Base-by-base conservation (phyloP, 1,140 invertebrate genomes). In the Drosophila dunni region DNA sequence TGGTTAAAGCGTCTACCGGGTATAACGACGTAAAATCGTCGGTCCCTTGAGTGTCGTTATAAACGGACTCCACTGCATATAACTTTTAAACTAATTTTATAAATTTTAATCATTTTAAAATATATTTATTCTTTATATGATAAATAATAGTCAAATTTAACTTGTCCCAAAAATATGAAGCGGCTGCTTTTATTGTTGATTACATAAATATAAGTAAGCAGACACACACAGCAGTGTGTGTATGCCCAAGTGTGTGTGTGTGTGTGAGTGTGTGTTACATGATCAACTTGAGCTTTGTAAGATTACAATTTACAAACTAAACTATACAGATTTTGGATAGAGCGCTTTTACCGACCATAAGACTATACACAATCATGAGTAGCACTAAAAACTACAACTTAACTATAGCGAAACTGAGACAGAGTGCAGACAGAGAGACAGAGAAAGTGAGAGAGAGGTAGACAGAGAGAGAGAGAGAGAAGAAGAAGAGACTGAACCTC, bases 151-250 rank as follows among this genome's bases (percentile, higher is more conserved):
- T 6, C n/a, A 10, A 3, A 0, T 1, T 66, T 15, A n/a, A 63
- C 51, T 45, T 77, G 64, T 88, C 83, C 83, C 83, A 86, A 86
- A 38, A 81, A 75, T 79, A 48, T 86, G 65, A 89, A 88, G 83
- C 76, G 67, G 51, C 6, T 78, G 1, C 24, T 82, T 86, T 85
- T 86, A 86, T 86, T 86, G 70, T 57, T 57, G 64, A 71, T 85
- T 82, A 74, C 69, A 78, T 74, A 81, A 62, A 80, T 71, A 54
- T 9, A 38, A 54, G 51, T 54, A 54, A 54, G 51, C 61, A 54
- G 46, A 73, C 54, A 74, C 44, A 73, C 53, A 73, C 38, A 40
- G 3, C 3, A 29, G 38, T n/a, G 38, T 40, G 70, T 58, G 42
- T 67, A 53, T 53, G 51, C 24, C 24, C 24, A 29, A 0, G 6